Percentiles rank a stretch among this genome's conserved stretches.
Evolutionary conservation across 2,113 vertebrate genomes (phyloP).

Genomic region (Aphyosemion australe): DNA sequence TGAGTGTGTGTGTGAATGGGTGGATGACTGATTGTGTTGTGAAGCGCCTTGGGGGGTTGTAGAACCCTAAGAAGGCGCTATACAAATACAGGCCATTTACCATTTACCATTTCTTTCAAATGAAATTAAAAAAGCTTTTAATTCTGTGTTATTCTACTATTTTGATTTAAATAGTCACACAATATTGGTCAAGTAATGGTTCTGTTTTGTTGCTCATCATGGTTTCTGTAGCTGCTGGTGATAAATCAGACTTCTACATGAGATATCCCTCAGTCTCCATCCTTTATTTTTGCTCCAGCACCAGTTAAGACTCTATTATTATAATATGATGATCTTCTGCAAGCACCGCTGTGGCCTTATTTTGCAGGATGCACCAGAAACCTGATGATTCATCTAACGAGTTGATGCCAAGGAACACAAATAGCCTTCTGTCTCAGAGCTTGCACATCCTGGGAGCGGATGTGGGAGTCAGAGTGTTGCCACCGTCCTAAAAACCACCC

Average conservation of each 20-base stretch:
- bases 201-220: background rate
- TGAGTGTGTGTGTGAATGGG: too few relatives aligned
- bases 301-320: background rate
- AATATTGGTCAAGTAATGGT: background rate
- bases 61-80: too few relatives aligned
- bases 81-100: too few relatives aligned
- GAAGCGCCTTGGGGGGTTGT: too few relatives aligned
- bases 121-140: too few relatives aligned
- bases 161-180: too few relatives aligned
- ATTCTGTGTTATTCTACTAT: too few relatives aligned
- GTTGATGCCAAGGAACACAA: background rate
- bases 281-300: background rate
- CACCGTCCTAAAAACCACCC: conserved; percentile 12
- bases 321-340: too few relatives aligned
- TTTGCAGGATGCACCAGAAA: conserved; percentile 1
- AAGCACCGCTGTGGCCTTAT: background rate
- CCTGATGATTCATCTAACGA: background rate
- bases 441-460: conserved; percentile 17
- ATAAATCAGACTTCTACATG: background rate
- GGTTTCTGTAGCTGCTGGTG: background rate
- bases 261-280: background rate
- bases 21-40: too few relatives aligned
- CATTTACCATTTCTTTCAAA: too few relatives aligned
- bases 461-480: conserved; percentile 12
- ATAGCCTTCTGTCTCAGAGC: background rate